Conservation (phyloP, 2,888 invertebrate genomes). For the Xestia xanthographa region DNA sequence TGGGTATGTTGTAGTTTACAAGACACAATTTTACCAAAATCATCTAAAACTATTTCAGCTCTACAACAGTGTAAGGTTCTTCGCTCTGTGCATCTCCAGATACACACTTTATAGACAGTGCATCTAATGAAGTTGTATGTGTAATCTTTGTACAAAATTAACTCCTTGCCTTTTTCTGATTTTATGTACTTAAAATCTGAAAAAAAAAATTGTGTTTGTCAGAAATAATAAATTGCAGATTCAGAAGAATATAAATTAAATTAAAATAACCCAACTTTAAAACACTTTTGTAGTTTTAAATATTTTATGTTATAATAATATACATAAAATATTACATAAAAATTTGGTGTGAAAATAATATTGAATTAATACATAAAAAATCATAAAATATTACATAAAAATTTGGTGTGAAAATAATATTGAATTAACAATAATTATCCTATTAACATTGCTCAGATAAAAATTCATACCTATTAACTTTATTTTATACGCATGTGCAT, state of each 20-base stretch:
- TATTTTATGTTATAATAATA: not conserved
- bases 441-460: not conserved
- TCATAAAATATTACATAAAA: not conserved
- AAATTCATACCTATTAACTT: too few relatives aligned
- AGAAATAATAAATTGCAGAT: not conserved
- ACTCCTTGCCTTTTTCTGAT: constrained; percentile 17
- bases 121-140: constrained; percentile 7
- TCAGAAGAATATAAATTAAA: not conserved
- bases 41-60: constrained; percentile 19
- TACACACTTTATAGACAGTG: not conserved
- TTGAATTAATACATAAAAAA: too few relatives aligned
- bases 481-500: too few relatives aligned
- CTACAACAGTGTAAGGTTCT: constrained; percentile 2
- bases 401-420: not conserved
- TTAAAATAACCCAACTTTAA: not conserved
- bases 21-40: not conserved
- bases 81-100: constrained; percentile 19
- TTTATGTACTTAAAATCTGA: constrained; percentile 14
- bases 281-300: not conserved
- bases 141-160: constrained; percentile 23
- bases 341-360: not conserved
- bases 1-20: constrained; percentile 14
- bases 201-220: not conserved
- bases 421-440: not conserved
- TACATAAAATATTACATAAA: not conserved